phyloP scores from a whole-genome alignment of 2,113 vertebrate genomes.

The Xerus inauris region DNA sequence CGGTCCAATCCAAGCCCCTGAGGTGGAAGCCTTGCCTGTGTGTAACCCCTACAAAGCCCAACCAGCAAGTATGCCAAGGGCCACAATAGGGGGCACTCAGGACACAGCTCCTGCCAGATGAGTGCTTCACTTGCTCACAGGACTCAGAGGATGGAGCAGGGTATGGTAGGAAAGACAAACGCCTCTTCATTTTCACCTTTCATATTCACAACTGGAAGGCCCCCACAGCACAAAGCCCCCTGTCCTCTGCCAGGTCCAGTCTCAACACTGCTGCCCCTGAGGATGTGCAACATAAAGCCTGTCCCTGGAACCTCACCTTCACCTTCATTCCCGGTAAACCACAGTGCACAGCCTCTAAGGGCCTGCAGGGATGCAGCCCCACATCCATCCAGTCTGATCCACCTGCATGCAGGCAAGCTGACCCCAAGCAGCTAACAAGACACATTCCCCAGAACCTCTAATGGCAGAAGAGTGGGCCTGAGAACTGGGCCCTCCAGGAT shows the following conservation, averaged over 20 bases:
- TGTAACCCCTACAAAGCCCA: not conserved
- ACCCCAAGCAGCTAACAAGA: not conserved
- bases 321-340: not conserved
- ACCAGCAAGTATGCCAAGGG: not conserved
- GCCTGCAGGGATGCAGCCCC: not conserved
- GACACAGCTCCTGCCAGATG: not conserved
- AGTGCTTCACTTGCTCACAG: not conserved
- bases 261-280: not conserved
- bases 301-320: not conserved
- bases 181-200: not conserved
- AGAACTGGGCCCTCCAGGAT: not conserved
- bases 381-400: not conserved
- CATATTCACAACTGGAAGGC: not conserved
- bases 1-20: not conserved
- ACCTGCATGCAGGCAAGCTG: not conserved
- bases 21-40: not conserved
- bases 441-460: not conserved
- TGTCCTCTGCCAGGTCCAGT: not conserved
- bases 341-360: accelerated
- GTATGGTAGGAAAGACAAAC: not conserved
- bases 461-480: not conserved
- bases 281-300: not conserved
- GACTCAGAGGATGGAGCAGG: not conserved
- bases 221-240: not conserved
- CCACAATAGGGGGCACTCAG: not conserved